A percentile compares a stretch with the other conserved stretches of the same genome.
Conservation (phyloP, 2,113 vertebrate genomes). For the Sterrhoptilus dennistouni region DNA sequence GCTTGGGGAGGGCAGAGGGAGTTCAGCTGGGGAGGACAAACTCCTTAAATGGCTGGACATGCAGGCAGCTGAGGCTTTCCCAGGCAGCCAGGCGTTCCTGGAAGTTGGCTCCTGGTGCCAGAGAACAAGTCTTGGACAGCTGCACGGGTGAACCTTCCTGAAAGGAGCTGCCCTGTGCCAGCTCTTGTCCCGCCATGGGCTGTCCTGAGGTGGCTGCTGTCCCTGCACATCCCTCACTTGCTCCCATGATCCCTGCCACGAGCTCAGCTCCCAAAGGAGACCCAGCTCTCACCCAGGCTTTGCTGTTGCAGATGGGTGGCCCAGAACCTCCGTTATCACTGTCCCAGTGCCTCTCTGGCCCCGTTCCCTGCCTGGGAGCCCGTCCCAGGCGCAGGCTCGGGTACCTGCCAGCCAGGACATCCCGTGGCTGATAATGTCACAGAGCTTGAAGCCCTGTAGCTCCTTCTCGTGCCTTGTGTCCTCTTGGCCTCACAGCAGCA, state of each 20-base stretch:
- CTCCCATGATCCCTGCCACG: background rate
- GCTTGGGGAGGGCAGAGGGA: background rate
- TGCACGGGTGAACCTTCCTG: background rate
- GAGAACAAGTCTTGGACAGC: background rate
- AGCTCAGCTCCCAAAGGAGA: background rate
- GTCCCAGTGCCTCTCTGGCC: background rate
- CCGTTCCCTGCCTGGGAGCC: background rate
- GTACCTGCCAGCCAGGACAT: background rate
- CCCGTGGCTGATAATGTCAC: background rate
- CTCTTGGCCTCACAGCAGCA: background rate
- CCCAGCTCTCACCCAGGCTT: background rate
- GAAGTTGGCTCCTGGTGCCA: constrained; percentile 38
- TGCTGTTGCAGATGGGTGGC: background rate
- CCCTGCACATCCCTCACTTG: fast-evolving
- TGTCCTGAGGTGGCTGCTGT: background rate
- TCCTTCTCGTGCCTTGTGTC: background rate
- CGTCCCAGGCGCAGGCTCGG: fast-evolving
- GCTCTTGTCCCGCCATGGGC: background rate
- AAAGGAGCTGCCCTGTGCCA: background rate
- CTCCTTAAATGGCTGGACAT: background rate
- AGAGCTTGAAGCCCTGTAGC: background rate
- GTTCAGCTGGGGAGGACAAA: background rate
- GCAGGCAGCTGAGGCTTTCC: background rate
- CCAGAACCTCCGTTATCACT: background rate
- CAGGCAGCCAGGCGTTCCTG: constrained; percentile 47